Evolutionary conservation across 1,140 invertebrate genomes (phyloP).

Genomic region (Asbolus verrucosus): DNA sequence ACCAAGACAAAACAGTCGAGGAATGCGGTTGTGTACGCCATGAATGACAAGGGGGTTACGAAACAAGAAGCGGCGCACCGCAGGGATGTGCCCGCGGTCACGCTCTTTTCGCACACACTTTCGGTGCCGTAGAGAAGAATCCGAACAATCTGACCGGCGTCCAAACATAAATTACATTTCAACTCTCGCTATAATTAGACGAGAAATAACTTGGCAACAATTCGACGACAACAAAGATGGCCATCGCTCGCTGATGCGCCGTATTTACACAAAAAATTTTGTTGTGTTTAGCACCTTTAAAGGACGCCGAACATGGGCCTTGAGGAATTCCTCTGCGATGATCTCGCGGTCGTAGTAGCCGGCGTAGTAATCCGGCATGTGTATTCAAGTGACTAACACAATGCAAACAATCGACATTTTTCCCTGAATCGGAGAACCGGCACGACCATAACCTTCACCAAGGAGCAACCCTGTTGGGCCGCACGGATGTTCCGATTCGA

Average conservation of each 20-base stretch:
- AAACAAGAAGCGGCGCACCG: too few species aligned
- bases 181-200: conserved; percentile 31
- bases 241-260: conserved; percentile 22
- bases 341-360: conserved; percentile 13
- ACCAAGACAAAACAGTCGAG: too few species aligned
- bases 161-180: conserved; percentile 41
- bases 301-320: conserved; percentile 23
- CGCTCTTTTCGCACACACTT: too few species aligned
- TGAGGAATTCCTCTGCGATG: conserved; percentile 13
- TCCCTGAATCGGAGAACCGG: not conserved
- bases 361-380: conserved; percentile 13
- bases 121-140: conserved; percentile 4
- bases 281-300: conserved; percentile 36
- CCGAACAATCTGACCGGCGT: conserved; percentile 23
- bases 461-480: not conserved
- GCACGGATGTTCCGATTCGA: not conserved
- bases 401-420: conserved; percentile 32
- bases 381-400: conserved; percentile 20
- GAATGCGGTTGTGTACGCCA: too few species aligned
- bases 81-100: too few species aligned
- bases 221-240: not conserved
- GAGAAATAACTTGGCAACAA: conserved; percentile 40
- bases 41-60: too few species aligned
- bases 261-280: conserved; percentile 35
- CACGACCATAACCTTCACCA: conserved; percentile 7